Conservation (phyloP, 2,888 invertebrate species). For the Leuctra nigra region DNA sequence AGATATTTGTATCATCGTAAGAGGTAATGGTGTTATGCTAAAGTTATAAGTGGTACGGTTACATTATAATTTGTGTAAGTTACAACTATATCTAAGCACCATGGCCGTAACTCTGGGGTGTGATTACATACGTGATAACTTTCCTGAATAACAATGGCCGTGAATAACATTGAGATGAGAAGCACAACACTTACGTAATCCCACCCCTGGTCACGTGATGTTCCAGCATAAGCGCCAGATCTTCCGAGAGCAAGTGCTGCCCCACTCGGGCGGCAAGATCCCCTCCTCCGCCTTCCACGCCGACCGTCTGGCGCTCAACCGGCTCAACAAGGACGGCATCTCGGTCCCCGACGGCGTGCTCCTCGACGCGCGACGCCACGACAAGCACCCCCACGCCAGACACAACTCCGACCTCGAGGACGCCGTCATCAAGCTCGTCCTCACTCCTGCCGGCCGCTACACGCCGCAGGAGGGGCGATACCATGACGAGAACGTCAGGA, state of each 20-base stretch:
- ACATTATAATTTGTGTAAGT: too few relatives aligned
- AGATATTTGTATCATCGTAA: too few relatives aligned
- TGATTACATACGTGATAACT: too few relatives aligned
- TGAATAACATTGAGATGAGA: too few relatives aligned
- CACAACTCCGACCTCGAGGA: constrained; percentile 25
- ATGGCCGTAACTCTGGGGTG: too few relatives aligned
- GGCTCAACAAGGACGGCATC: constrained; percentile 54
- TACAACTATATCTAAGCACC: too few relatives aligned
- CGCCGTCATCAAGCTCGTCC: constrained; percentile 25
- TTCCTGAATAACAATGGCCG: too few relatives aligned
- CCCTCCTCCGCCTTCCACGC: constrained; percentile 55
- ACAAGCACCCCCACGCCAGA: constrained; percentile 35
- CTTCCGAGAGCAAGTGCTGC: constrained; percentile 55
- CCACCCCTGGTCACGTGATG: too few relatives aligned
- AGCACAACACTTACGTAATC: too few relatives aligned
- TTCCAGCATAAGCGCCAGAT: constrained; percentile 52
- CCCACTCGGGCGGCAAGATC: constrained; percentile 55
- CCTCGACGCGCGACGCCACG: constrained; percentile 41
- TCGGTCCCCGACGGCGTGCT: constrained; percentile 52
- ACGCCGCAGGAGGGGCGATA: constrained; percentile 46
- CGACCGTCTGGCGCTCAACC: constrained; percentile 52
- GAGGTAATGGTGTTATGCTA: too few relatives aligned
- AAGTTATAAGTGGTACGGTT: too few relatives aligned
- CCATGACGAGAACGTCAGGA: constrained; percentile 41
- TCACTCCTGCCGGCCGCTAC: constrained; percentile 48